Conservation (phyloP, 2,888 invertebrate species). For the Pseudococcus longispinus region DNA sequence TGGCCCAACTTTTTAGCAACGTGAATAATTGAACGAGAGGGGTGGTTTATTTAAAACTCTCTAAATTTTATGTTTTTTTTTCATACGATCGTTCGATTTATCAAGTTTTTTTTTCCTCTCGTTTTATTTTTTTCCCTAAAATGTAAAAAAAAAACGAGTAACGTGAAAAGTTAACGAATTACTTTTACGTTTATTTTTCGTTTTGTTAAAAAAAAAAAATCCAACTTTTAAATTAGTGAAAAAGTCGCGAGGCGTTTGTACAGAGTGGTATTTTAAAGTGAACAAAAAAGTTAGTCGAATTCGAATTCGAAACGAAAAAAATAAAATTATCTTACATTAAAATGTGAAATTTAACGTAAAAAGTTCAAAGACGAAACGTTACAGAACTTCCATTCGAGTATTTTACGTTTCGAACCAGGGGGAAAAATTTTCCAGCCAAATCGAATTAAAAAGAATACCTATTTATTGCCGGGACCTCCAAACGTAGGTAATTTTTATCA, state of each 20-base stretch:
- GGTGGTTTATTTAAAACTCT: not conserved
- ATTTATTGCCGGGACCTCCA: not conserved
- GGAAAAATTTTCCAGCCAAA: not conserved
- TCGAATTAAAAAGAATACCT: not conserved
- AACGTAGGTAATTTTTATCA: not conserved
- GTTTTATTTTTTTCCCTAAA: not conserved
- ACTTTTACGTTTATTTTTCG: not conserved
- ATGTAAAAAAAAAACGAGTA: not conserved
- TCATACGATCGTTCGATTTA: not conserved
- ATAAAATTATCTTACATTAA: not conserved
- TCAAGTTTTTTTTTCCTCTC: not conserved
- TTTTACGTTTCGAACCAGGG: not conserved
- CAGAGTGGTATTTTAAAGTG: not conserved
- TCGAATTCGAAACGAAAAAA: not conserved
- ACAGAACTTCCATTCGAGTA: not conserved
- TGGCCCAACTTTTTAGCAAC: not conserved
- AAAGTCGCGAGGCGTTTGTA: not conserved
- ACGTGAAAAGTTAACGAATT: conserved; percentile 11
- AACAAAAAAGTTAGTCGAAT: not conserved
- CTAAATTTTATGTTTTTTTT: not conserved
- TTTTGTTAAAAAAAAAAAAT: not conserved
- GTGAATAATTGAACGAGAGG: not conserved
- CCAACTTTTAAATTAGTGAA: not conserved
- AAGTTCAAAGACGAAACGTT: not conserved
- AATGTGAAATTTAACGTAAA: not conserved